These are phyloP conservation scores for Microcebus tavaratra DNA, from an alignment of 2,113 vertebrate genomes.

Conservation along the genomic window DNA sequence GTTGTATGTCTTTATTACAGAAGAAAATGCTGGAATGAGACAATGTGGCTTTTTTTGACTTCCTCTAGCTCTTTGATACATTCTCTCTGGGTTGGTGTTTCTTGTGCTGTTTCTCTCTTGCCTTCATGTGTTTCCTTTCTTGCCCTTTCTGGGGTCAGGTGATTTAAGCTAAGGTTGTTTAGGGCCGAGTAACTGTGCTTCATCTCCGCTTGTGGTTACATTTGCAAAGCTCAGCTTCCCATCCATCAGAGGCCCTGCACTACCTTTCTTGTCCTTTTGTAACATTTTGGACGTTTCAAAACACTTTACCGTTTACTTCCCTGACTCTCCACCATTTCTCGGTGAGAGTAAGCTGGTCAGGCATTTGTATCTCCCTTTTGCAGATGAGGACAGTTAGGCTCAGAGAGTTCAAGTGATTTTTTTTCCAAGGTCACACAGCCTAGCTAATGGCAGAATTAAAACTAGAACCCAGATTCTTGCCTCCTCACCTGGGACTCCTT, in stretches of 20 bases:
- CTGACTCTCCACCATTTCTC: too few species aligned
- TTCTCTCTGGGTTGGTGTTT: background rate
- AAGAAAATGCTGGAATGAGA: conserved; percentile 1
- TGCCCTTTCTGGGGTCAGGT: background rate
- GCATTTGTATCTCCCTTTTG: background rate
- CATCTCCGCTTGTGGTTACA: background rate
- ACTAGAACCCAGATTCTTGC: background rate
- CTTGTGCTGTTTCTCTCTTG: background rate
- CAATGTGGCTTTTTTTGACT: background rate
- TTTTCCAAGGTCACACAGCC: background rate
- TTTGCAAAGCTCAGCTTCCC: background rate
- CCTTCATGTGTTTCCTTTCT: background rate
- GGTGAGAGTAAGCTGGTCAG: background rate
- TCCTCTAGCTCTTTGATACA: background rate
- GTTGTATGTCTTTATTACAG: conserved; percentile 29
- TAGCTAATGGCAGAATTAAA: background rate
- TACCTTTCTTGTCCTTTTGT: background rate
- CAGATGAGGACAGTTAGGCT: background rate
- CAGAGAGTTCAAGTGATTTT: conserved; percentile 18
- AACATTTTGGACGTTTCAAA: background rate
- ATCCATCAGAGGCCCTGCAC: background rate
- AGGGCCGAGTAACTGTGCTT: background rate
- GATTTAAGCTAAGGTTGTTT: background rate
- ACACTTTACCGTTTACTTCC: background rate
- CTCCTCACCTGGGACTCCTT: background rate